These are phyloP conservation scores for Elachura formosa DNA, from an alignment of 2,113 vertebrate species.

Conservation along the genomic window DNA sequence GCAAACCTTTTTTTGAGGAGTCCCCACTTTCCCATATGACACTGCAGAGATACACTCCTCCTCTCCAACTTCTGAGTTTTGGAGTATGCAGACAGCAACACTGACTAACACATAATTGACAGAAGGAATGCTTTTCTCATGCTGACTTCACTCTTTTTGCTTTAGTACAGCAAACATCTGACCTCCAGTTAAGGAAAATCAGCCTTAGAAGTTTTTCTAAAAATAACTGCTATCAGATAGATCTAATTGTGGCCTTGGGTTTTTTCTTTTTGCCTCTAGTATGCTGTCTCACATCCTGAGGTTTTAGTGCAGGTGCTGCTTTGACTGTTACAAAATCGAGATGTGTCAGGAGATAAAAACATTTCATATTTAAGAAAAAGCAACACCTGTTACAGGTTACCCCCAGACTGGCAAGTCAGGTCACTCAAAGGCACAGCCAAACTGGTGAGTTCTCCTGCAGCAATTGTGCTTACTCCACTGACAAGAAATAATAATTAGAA, in stretches of 20 bases:
- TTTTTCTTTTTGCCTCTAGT: neutral
- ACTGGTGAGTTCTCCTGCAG: neutral
- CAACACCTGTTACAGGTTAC: neutral
- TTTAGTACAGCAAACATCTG: neutral
- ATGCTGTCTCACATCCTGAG: neutral
- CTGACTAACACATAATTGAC: neutral
- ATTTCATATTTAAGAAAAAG: neutral
- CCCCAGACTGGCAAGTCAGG: neutral
- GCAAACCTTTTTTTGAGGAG: neutral
- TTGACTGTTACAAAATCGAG: neutral
- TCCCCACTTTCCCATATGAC: accelerated
- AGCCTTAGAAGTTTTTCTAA: neutral
- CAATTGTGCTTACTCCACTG: neutral
- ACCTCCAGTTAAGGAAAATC: neutral
- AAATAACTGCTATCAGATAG: neutral
- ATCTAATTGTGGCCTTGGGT: neutral
- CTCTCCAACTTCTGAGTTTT: neutral
- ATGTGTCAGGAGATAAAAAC: neutral
- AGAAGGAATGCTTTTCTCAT: neutral
- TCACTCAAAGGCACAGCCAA: neutral
- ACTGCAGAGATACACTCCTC: accelerated
- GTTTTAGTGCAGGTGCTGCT: neutral
- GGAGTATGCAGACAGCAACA: neutral
- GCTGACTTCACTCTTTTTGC: neutral
- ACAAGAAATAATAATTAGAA: neutral